Evolutionary conservation across 92 coral and sea anemone genomes (phyloP), one percentile per base, ranked within the genome.

Genomic region (Plumapathes pennacea): DNA sequence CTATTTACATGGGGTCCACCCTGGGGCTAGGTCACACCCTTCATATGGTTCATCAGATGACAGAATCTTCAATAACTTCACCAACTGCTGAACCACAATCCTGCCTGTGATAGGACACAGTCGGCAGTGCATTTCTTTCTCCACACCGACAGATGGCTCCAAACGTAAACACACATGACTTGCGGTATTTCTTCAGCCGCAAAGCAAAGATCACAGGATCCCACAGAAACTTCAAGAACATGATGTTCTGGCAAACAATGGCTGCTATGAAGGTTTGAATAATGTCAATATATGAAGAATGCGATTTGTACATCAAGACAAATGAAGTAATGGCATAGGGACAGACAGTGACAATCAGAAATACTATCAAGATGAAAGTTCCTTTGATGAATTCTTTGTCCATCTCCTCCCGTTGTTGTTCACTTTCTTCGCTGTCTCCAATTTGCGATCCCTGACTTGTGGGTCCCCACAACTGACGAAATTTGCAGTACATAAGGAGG

Each of bases 321-420:
- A 29, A 61, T 30, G 73, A 25, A 1, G 80, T 29, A 15, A 82
- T 54, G 26, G 74, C 56, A 52, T 49, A 46, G n/a, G 96, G 96
- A 69, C 80, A 57, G 0, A 72, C 89, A 30, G 96, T 82, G 6
- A 82, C 20, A 15, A 71, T 60, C 3, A 87, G 82, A 4, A 87
- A n/a, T 0, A 57, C 34, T 9, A 86, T 80, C 40, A 77, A 38
- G 17, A 77, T 50, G 27, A 87, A 82, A 20, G 88, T 74, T 13
- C 96, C 96, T 14, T 31, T 62, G 10, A 71, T 65, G 50, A 87
- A 87, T 24, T 87, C 86, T 15, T 75, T 75, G 46, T 87, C 89
- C 38, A 75, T 62, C 31, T 37, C 67, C 25, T 46, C 82, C 36
- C 60, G 60, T 31, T 58, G 74, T 51, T 57, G 77, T 22, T 62